These are phyloP conservation scores for Heliornis fulica DNA, from an alignment of 2,113 vertebrate genomes.

Conservation along the genomic window DNA sequence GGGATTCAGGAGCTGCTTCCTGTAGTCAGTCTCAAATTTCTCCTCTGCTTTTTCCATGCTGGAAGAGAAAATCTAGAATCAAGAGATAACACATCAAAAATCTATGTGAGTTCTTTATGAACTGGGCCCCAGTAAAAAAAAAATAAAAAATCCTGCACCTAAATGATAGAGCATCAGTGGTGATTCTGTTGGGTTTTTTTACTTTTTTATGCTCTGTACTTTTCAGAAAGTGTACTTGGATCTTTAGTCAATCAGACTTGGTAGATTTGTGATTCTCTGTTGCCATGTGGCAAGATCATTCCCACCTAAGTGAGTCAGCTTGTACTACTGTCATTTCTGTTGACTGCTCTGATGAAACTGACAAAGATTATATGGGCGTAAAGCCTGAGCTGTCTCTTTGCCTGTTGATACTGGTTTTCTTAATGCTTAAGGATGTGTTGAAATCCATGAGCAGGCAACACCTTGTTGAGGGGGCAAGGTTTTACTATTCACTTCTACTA, in stretches of 20 bases:
- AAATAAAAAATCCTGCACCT: not conserved
- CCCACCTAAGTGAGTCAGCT: not conserved
- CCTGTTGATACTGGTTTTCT: not conserved
- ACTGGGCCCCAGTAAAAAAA: not conserved
- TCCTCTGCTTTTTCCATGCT: not conserved
- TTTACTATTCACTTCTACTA: not conserved
- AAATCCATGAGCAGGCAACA: not conserved
- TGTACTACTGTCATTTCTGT: not conserved
- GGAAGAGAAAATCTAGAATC: constrained; percentile 18
- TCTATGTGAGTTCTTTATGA: not conserved
- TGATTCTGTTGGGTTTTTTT: not conserved
- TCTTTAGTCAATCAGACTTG: not conserved
- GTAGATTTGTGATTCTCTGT: not conserved
- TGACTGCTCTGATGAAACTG: not conserved
- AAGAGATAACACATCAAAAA: not conserved
- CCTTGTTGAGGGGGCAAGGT: not conserved
- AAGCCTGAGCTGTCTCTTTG: not conserved
- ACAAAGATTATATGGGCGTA: not conserved
- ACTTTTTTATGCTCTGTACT: not conserved
- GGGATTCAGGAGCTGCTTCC: not conserved
- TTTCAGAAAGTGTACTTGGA: not conserved
- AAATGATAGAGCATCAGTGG: not conserved
- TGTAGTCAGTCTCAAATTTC: not conserved
- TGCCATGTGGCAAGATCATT: not conserved
- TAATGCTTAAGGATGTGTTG: not conserved